Percentiles rank a stretch among this genome's conserved stretches.
phyloP scores from a whole-genome alignment of 2,888 invertebrate genomes.

The Melipona bicolor region DNA sequence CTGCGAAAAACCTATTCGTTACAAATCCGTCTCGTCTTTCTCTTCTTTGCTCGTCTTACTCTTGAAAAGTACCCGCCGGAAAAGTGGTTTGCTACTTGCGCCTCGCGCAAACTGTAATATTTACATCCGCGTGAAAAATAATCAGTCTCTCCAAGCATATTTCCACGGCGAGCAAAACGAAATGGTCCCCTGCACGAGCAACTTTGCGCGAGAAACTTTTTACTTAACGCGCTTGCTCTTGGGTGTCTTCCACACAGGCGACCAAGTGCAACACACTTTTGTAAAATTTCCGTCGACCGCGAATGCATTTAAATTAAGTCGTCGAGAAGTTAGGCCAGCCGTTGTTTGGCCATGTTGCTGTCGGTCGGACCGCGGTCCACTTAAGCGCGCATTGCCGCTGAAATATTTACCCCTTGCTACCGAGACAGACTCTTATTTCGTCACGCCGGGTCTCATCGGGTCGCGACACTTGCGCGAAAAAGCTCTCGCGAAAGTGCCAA shows the following conservation, averaged over 20 bases:
- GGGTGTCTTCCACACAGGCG: not conserved
- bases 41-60: not conserved
- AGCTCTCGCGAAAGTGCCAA: not conserved
- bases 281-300: slow-evolving; percentile 6
- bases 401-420: slow-evolving; percentile 44
- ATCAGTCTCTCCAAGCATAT: not conserved
- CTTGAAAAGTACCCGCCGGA: not conserved
- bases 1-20: not conserved
- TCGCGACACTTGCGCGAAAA: not conserved
- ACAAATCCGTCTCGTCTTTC: not conserved
- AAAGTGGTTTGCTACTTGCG: not conserved
- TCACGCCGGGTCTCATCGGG: not conserved
- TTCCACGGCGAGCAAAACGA: not conserved
- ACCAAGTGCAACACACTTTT: not conserved
- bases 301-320: slow-evolving; percentile 54
- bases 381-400: slow-evolving; percentile 10
- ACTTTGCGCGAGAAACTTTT: slow-evolving; percentile 26
- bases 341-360: slow-evolving; percentile 19
- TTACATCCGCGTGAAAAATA: not conserved
- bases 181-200: not conserved
- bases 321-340: slow-evolving; percentile 19
- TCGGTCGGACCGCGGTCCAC: slow-evolving; percentile 6
- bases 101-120: not conserved
- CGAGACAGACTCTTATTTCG: slow-evolving; percentile 19
- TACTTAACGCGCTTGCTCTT: not conserved